Base-by-base conservation (phyloP, 2,113 vertebrate genomes). In the Hepsetus odoe region DNA sequence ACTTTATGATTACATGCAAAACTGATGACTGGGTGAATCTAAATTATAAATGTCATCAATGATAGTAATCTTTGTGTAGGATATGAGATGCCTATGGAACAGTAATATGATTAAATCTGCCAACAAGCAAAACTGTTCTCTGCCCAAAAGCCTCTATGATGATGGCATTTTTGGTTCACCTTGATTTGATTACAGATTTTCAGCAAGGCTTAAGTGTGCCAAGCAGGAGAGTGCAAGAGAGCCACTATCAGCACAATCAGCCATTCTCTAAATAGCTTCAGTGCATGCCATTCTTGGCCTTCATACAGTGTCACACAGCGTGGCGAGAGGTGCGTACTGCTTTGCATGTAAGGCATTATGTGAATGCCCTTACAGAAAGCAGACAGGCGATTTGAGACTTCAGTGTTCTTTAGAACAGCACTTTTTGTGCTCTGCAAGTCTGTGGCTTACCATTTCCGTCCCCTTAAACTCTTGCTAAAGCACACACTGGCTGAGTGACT, bases 1-100 rank as follows among this genome's bases (percentile, higher is more conserved):
- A 93, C 91, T 91, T 93, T 91, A 83, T 94, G 91, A 95, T 94
- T 94, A 94, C 58, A 82, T 81, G 85, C 90, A 93, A 95, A 93
- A 93, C 92, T 95, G 93, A 92, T 91, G 90, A 89, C 92, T 93
- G 90, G 90, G 89, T 80, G 89, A 88, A 88, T 87, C 87, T 89
- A 67, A 88, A 92, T 90, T 87, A 92, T 92, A 93, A 92, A 91
- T 92, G 90, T 89, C 90, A 94, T 89, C 88, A 76, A 86, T 87
- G 89, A 87, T 90, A 90, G 91, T 89, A 61, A 61, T 74, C 40
- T 30, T n/a, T 64, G 13, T 13, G 46, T 55, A 18, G 16, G 22
- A 8, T 22, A 55, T n/a, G 49, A n/a, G 49, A n/a, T 51, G 18
- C 49, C 49, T 13, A 58, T 28, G 10, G 55, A 28, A 12, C 55